Conservation (phyloP, 2,888 invertebrate species). For the Leptogaster cylindrica region DNA sequence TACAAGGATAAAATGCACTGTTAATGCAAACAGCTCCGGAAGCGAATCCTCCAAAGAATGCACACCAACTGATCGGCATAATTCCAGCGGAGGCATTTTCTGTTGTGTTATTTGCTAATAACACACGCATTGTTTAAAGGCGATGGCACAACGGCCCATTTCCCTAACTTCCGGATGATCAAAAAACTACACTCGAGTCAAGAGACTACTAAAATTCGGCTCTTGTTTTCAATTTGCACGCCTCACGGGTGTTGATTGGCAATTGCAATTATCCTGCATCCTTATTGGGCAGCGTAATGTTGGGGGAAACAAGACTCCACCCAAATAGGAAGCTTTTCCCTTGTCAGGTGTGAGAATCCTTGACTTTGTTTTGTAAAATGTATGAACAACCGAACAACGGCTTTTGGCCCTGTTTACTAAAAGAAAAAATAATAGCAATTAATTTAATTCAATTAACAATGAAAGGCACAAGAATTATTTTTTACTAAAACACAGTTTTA, state of each 20-base stretch:
- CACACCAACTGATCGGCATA: constrained; percentile 26
- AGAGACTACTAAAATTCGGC: constrained; percentile 6
- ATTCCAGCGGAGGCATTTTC: not conserved
- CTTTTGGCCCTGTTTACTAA: too few relatives aligned
- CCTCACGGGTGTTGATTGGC: constrained; percentile 1
- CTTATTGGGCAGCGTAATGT: constrained; percentile 4
- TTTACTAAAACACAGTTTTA: too few relatives aligned
- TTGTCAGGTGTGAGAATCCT: not conserved
- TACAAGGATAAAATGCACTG: not conserved
- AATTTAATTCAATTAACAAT: too few relatives aligned
- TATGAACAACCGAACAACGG: too few relatives aligned
- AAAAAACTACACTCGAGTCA: constrained; percentile 16
- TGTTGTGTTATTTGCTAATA: constrained; percentile 12
- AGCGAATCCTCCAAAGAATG: not conserved
- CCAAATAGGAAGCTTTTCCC: constrained; percentile 6
- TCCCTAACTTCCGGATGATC: constrained; percentile 12
- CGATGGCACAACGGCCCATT: not conserved
- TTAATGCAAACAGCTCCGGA: not conserved
- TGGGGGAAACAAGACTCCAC: constrained; percentile 1
- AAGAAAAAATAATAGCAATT: too few relatives aligned
- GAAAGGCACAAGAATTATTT: too few relatives aligned
- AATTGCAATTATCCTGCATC: constrained; percentile 4
- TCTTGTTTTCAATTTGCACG: constrained; percentile 11
- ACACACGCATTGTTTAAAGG: not conserved
- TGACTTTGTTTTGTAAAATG: too few relatives aligned